Percentiles rank a stretch among this genome's conserved stretches.
Conservation (phyloP, 2,888 invertebrate genomes). For the Cephus pulcher region DNA sequence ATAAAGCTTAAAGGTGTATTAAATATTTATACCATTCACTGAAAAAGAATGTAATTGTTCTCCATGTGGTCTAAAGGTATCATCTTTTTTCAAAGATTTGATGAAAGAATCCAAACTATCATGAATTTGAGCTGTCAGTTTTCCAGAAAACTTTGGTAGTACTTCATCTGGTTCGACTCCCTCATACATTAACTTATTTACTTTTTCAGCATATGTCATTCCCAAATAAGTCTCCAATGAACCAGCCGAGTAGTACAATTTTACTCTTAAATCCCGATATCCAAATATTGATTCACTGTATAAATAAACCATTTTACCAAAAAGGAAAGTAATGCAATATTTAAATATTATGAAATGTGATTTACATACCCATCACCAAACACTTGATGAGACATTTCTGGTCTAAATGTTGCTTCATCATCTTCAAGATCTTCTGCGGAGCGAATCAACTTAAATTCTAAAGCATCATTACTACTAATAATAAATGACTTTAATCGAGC, state of each 20-base stretch:
- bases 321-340: slow-evolving; percentile 32
- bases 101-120: slow-evolving; percentile 81
- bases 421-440: slow-evolving; percentile 75
- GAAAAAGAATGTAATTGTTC: slow-evolving; percentile 75
- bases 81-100: slow-evolving; percentile 77
- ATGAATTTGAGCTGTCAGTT: slow-evolving; percentile 77
- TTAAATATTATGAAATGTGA: not conserved
- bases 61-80: slow-evolving; percentile 82
- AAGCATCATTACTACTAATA: slow-evolving; percentile 66
- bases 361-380: slow-evolving; percentile 80
- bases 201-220: slow-evolving; percentile 78
- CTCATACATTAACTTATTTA: slow-evolving; percentile 71
- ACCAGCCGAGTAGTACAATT: slow-evolving; percentile 85
- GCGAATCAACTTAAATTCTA: slow-evolving; percentile 72
- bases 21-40: slow-evolving; percentile 57
- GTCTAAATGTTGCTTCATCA: slow-evolving; percentile 75
- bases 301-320: slow-evolving; percentile 30
- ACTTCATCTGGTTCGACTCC: slow-evolving; percentile 82
- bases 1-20: not conserved
- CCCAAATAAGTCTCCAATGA: slow-evolving; percentile 84
- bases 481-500: slow-evolving; percentile 62
- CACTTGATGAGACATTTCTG: slow-evolving; percentile 93
- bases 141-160: slow-evolving; percentile 75
- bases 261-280: slow-evolving; percentile 84
- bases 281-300: slow-evolving; percentile 92